Conservation (phyloP, 2,888 invertebrate species). For the Heliconius charithonia region DNA sequence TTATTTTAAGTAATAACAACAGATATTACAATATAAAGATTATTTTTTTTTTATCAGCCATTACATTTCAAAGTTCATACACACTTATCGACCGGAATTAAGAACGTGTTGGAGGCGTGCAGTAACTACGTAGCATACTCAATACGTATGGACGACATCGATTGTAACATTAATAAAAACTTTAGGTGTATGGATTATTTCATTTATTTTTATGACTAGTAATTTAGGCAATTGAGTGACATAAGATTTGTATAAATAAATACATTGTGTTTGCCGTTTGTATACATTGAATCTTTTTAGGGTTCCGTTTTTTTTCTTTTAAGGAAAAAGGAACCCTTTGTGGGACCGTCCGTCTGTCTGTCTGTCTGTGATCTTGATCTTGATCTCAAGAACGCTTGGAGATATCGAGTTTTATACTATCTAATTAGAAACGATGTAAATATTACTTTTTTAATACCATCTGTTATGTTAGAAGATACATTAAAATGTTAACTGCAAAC, state of each 20-base stretch:
- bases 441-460: not conserved
- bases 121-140: not conserved
- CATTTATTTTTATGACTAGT: not conserved
- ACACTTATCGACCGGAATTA: slow-evolving; percentile 42
- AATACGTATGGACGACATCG: slow-evolving; percentile 12
- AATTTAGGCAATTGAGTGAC: not conserved
- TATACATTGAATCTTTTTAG: no score
- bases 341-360: no score
- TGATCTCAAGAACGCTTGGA: no score
- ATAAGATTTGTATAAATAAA: not conserved
- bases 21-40: not conserved
- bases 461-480: not conserved
- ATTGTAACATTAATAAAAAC: slow-evolving; percentile 13
- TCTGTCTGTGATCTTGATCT: no score
- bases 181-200: slow-evolving; percentile 7
- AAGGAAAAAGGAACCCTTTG: no score
- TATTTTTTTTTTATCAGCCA: slow-evolving; percentile 2
- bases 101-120: slow-evolving; percentile 36
- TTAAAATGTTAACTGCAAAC: not conserved
- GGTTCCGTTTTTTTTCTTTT: no score
- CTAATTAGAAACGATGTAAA: not conserved
- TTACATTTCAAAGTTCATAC: slow-evolving; percentile 37
- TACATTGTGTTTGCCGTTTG: not conserved
- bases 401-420: no score
- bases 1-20: not conserved